phyloP scores from a whole-genome alignment of 2,797 vertebrate species.

The Discoglossus pictus region DNA sequence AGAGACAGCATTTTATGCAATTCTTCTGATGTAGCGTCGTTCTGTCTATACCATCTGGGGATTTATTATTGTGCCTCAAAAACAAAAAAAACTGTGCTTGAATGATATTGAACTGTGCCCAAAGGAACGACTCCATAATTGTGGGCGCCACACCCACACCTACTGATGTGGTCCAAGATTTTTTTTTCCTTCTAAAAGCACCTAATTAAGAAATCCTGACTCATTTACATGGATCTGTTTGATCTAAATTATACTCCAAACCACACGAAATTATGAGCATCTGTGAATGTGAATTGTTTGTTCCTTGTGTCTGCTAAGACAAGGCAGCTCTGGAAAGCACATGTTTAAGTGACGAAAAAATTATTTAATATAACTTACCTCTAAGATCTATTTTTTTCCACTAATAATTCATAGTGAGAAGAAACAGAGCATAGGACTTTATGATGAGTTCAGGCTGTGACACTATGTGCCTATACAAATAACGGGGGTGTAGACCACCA shows the following conservation, averaged over 20 bases:
- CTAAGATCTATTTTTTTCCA: slow-evolving; percentile 82
- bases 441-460: slow-evolving; percentile 85
- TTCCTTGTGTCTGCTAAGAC: slow-evolving; percentile 76
- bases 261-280: slow-evolving; percentile 99
- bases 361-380: slow-evolving; percentile 88
- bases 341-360: slow-evolving; percentile 95
- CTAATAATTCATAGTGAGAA: slow-evolving; percentile 83
- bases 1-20: slow-evolving; percentile 83
- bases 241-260: slow-evolving; percentile 99
- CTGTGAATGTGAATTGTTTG: slow-evolving; percentile 94
- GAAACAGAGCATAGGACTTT: slow-evolving; percentile 72
- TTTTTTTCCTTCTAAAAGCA: slow-evolving; percentile 81
- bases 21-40: slow-evolving; percentile 79
- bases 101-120: slow-evolving; percentile 69
- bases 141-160: slow-evolving; percentile 86
- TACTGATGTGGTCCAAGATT: slow-evolving; percentile 89
- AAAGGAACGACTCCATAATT: slow-evolving; percentile 77
- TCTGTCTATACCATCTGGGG: slow-evolving; percentile 79
- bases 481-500: slow-evolving; percentile 37
- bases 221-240: slow-evolving; percentile 99
- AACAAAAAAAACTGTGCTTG: slow-evolving; percentile 58
- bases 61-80: slow-evolving; percentile 75
- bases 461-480: slow-evolving; percentile 60
- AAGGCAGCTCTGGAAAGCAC: slow-evolving; percentile 88
- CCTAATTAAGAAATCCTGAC: slow-evolving; percentile 98